Evolutionary conservation across 2,888 invertebrate genomes (phyloP).

Genomic region (Hyppa rectilinea): DNA sequence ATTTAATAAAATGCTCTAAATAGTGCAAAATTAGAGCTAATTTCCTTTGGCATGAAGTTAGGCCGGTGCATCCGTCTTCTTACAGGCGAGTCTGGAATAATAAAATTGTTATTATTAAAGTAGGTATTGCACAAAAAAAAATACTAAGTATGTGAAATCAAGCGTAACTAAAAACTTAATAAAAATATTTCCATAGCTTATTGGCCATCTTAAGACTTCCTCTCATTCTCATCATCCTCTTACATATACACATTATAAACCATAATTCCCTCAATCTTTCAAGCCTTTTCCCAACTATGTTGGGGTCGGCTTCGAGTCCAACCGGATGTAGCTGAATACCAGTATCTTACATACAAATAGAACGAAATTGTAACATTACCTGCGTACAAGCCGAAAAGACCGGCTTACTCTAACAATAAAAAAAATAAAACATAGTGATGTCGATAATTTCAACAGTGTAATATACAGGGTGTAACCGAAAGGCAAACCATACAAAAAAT

Average conservation of each 20-base stretch:
- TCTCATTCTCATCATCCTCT: too few species aligned
- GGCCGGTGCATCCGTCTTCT: conserved; percentile 30
- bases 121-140: neutral
- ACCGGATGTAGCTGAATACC: too few species aligned
- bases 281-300: too few species aligned
- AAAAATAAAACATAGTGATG: too few species aligned
- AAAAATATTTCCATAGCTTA: neutral
- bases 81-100: conserved; percentile 64
- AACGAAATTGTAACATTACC: neutral
- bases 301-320: too few species aligned
- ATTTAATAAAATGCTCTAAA: conserved; percentile 35
- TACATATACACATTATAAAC: too few species aligned
- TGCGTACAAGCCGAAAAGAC: neutral
- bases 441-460: neutral
- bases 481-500: too few species aligned
- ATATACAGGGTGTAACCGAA: too few species aligned
- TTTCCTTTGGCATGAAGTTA: conserved; percentile 68
- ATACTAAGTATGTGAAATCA: neutral
- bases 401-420: neutral
- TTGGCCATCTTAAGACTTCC: neutral
- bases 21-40: conserved; percentile 36
- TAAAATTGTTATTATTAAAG: conserved; percentile 17
- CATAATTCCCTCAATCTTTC: too few species aligned
- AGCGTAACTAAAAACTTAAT: neutral
- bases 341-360: too few species aligned